Percentiles rank a stretch among this genome's conserved stretches.
Evolutionary conservation across 2,797 vertebrate genomes (phyloP).

Genomic region (Chloroceryle inda): DNA sequence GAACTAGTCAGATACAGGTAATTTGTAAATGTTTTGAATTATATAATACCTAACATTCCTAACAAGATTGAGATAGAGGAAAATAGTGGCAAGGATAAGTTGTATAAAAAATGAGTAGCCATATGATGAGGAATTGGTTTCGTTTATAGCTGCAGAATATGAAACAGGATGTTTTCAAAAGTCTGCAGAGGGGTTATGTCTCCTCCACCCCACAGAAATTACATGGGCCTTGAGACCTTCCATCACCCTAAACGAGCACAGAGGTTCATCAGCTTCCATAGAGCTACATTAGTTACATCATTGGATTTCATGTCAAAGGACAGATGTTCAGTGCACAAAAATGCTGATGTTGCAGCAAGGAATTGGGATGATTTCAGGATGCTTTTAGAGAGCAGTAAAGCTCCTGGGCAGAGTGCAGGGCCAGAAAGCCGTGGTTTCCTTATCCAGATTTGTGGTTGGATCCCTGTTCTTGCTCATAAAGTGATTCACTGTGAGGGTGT

Average conservation of each 20-base stretch:
- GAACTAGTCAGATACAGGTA: neutral
- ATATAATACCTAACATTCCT: too few species aligned
- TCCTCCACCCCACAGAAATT: neutral
- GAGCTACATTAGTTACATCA: rapidly evolving
- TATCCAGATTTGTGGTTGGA: neutral
- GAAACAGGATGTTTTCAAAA: rapidly evolving
- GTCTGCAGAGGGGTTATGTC: neutral
- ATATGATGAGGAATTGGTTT: neutral
- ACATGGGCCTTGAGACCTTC: neutral
- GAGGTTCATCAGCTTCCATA: neutral
- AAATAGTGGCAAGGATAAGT: neutral
- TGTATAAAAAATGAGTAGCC: neutral
- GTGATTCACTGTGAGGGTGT: neutral
- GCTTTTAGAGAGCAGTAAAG: neutral
- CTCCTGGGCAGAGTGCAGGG: neutral
- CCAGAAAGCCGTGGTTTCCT: neutral
- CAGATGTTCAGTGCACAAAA: neutral
- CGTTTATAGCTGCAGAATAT: neutral
- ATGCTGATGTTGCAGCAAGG: neutral
- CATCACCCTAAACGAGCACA: neutral
- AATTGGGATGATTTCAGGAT: neutral
- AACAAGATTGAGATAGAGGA: neutral
- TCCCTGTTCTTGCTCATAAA: neutral
- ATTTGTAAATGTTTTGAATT: neutral
- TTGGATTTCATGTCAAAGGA: neutral